A percentile compares a stretch with the other conserved stretches of the same genome.
These are phyloP conservation scores for Streblospio benedicti DNA, from an alignment of 1,140 invertebrate species.

Conservation along the genomic window DNA sequence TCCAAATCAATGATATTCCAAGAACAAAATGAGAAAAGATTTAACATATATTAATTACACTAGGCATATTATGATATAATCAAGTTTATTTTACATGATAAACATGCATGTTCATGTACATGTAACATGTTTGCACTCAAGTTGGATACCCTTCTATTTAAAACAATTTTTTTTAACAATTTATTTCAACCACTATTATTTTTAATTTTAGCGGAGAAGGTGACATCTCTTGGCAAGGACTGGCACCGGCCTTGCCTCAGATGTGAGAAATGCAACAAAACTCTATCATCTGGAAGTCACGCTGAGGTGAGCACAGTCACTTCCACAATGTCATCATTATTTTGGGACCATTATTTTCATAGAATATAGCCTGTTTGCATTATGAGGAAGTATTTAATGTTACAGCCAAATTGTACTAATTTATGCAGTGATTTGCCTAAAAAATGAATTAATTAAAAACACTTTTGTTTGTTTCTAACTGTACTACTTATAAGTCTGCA, in stretches of 20 bases:
- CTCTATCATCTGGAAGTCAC: conserved; percentile 70
- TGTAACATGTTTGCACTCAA: too few species aligned
- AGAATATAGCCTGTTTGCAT: neutral
- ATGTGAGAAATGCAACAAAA: conserved; percentile 82
- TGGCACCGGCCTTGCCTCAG: conserved; percentile 85
- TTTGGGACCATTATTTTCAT: neutral
- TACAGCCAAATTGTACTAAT: neutral
- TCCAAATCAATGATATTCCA: too few species aligned
- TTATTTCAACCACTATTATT: neutral
- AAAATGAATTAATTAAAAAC: conserved; percentile 7
- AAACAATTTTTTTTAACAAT: too few species aligned
- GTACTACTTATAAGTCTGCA: neutral
- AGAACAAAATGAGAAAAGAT: too few species aligned
- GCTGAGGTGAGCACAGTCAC: conserved; percentile 9
- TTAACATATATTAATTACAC: too few species aligned
- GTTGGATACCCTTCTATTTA: too few species aligned
- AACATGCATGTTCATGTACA: too few species aligned
- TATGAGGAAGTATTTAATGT: neutral
- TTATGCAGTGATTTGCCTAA: conserved; percentile 2
- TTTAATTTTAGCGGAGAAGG: conserved; percentile 65
- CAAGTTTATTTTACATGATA: too few species aligned
- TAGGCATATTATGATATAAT: too few species aligned
- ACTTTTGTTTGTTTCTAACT: neutral
- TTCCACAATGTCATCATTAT: neutral
- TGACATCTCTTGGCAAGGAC: conserved; percentile 81